These are phyloP conservation scores for Eupeodes latifasciatus DNA, from an alignment of 2,888 invertebrate species.

Conservation along the genomic window DNA sequence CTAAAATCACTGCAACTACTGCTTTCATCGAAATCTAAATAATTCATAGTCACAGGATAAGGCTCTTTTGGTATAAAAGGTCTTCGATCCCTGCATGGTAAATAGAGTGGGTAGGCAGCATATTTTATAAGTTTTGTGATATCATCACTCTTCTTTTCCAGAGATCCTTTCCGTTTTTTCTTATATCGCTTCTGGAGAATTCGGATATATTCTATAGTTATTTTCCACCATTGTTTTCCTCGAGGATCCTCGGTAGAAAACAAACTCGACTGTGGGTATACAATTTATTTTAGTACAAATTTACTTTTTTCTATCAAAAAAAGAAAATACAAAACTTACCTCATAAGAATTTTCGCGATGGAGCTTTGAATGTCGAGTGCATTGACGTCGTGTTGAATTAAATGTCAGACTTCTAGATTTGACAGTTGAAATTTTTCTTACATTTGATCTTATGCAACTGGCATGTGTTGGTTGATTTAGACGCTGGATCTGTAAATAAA, in stretches of 20 bases:
- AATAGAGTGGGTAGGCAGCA: conserved; percentile 45
- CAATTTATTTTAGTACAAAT: not conserved
- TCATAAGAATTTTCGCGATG: conserved; percentile 29
- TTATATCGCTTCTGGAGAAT: conserved; percentile 36
- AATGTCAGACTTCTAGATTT: conserved; percentile 43
- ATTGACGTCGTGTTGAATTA: conserved; percentile 53
- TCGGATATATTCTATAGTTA: conserved; percentile 72
- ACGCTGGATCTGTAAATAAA: conserved; percentile 77
- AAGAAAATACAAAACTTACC: conserved; percentile 5
- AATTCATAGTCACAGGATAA: conserved; percentile 62
- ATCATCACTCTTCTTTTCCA: not conserved
- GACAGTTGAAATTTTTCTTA: conserved; percentile 62
- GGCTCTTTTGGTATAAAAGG: conserved; percentile 31
- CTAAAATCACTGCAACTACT: conserved; percentile 7
- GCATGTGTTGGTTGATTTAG: conserved; percentile 80
- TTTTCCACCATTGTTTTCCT: conserved; percentile 77
- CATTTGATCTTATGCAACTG: conserved; percentile 81
- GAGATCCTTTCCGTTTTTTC: not conserved
- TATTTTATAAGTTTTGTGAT: conserved; percentile 53
- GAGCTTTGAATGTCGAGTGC: conserved; percentile 46
- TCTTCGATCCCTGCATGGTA: conserved; percentile 52
- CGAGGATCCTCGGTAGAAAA: conserved; percentile 38
- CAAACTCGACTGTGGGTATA: conserved; percentile 25
- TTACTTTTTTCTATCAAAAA: too few relatives aligned
- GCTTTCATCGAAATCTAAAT: conserved; percentile 45